Base-by-base conservation (phyloP, 2,888 invertebrate genomes). In the Tipula confusa region DNA sequence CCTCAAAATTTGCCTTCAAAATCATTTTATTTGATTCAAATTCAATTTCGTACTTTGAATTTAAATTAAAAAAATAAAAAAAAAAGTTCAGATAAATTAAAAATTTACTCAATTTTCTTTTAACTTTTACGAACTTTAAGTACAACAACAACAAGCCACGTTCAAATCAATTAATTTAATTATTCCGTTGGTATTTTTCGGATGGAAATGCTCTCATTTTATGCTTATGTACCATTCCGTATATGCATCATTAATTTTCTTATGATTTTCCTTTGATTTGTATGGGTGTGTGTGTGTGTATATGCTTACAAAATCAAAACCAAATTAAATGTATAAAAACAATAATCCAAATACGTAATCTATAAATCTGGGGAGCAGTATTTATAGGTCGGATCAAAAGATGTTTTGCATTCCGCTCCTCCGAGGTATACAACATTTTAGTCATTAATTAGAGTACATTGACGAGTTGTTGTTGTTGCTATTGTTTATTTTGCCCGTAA, bases 221-320 rank as follows among this genome's bases (percentile, higher is more conserved):
- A 24, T 64, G 64, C 64, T n/a, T n/a, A n/a, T 64, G 64, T 64
- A 64, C 64, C 64, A 64, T 64, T 64, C 64, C 64, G 7, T 24
- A n/a, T n/a, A 64, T 64, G 64, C 64, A 64, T 64, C 64, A 64
- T 64, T 64, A 64, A 64, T 64, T 64, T 64, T 64, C 64, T 64
- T 48, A 48, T 48, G 48, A 48, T 18, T 48, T 64, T 64, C 24
- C 64, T 64, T 64, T 64, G 64, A 64, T 64, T 64, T 64, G 64
- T 64, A n/a, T n/a, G n/a, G n/a, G n/a, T n/a, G n/a, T n/a, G n/a
- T n/a, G n/a, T n/a, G n/a, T n/a, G n/a, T n/a, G n/a, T n/a, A n/a
- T n/a, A n/a, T n/a, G n/a, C n/a, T n/a, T n/a, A n/a, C n/a, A n/a
- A n/a, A n/a, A n/a, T n/a, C n/a, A n/a, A n/a, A n/a, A n/a, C n/a